phyloP scores from a whole-genome alignment of 2,888 invertebrate genomes.

The Phoronis australis region DNA sequence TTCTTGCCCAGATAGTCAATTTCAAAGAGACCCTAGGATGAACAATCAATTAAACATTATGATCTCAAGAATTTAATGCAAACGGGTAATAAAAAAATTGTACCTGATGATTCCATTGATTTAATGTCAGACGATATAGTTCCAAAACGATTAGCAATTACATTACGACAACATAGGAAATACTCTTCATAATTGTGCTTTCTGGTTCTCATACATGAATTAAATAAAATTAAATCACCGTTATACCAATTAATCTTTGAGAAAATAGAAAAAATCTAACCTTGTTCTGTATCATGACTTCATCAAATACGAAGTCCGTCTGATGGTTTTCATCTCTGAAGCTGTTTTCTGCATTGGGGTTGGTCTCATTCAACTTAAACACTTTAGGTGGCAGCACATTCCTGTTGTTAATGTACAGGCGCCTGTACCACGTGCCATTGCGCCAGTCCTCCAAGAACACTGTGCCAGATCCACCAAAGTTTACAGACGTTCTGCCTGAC shows the following conservation, averaged over 20 bases:
- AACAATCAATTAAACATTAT: no score
- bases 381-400: constrained; percentile 22
- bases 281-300: constrained; percentile 27
- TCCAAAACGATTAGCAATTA: no score
- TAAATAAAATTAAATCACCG: no score
- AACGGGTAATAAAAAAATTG: no score
- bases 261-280: constrained; percentile 18
- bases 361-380: constrained; percentile 21
- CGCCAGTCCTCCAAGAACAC: constrained; percentile 29
- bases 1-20: not conserved
- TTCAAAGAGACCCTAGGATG: not conserved
- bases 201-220: no score
- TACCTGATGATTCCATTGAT: no score
- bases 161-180: no score
- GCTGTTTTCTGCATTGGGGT: constrained; percentile 17
- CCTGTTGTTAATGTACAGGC: constrained; percentile 29
- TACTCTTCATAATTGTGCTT: no score
- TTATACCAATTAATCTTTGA: no score
- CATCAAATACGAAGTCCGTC: constrained; percentile 29
- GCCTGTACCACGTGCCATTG: constrained; percentile 14
- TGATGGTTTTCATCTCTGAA: constrained; percentile 16
- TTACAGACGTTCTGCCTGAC: constrained; percentile 16
- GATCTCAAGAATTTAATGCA: no score
- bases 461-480: constrained; percentile 33
- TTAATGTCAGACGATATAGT: no score